A percentile compares a stretch with the other conserved stretches of the same genome.
Evolutionary conservation across 2,113 vertebrate species (phyloP).

Genomic region (Chrysochloris asiatica): DNA sequence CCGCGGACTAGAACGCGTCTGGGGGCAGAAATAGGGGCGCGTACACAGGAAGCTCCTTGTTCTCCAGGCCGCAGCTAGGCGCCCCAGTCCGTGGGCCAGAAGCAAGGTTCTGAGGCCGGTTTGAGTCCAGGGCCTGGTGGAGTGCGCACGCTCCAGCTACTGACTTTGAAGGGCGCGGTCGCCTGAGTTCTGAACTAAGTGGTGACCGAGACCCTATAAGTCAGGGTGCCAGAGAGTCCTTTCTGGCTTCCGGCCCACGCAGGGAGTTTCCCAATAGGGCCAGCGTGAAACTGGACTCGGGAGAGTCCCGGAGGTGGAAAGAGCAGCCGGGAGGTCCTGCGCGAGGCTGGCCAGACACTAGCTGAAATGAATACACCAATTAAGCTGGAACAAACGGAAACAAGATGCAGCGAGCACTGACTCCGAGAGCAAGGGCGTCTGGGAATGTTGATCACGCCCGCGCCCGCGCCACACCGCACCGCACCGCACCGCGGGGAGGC

Average conservation of each 20-base stretch:
- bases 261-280: background rate
- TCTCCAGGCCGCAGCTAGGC: background rate
- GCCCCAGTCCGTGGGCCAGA: background rate
- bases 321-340: background rate
- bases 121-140: fast-evolving
- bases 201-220: background rate
- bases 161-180: background rate
- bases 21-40: background rate
- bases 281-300: fast-evolving
- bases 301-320: background rate
- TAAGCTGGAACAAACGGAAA: slow-evolving; percentile 52
- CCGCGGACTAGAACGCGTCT: background rate
- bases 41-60: no score
- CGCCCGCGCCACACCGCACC: background rate
- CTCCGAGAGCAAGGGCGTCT: background rate
- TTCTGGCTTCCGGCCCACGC: background rate
- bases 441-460: background rate
- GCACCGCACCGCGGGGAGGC: no score
- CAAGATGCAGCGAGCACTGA: background rate
- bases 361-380: slow-evolving; percentile 75
- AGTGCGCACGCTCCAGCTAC: fast-evolving
- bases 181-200: background rate
- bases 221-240: no score
- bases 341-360: background rate
- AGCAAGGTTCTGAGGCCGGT: background rate